Evolutionary conservation across 1,140 invertebrate genomes (phyloP).

Genomic region (Akabosia matsudoensis): DNA sequence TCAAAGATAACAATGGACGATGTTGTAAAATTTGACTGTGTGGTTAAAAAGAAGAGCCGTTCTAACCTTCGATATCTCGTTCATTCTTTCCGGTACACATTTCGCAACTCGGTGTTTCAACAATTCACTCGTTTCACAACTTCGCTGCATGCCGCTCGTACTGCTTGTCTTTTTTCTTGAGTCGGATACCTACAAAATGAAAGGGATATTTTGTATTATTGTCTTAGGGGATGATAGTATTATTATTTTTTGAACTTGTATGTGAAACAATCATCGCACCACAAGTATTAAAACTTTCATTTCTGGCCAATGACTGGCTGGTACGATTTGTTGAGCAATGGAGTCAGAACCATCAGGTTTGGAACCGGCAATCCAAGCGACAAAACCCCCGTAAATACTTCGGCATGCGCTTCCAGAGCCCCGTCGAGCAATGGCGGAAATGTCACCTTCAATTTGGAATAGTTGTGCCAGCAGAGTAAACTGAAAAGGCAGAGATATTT

Average conservation of each 20-base stretch:
- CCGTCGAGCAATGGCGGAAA: conserved; percentile 76
- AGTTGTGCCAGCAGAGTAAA: conserved; percentile 71
- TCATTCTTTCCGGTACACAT: conserved; percentile 68
- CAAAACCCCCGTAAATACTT: conserved; percentile 91
- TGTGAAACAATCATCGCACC: no score
- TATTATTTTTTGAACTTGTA: no score
- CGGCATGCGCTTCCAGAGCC: conserved; percentile 94
- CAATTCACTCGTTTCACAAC: conserved; percentile 77
- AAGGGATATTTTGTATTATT: neutral
- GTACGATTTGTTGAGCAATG: conserved; percentile 69
- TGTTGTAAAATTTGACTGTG: no score
- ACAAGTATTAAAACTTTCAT: conserved; percentile 87
- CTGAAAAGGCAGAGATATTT: conserved; percentile 55
- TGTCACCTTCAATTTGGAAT: conserved; percentile 72
- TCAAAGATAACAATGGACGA: no score
- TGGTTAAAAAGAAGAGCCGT: no score
- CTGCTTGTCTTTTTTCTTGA: conserved; percentile 81
- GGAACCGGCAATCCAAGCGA: conserved; percentile 78
- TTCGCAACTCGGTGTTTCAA: conserved; percentile 69
- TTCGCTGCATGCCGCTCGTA: conserved; percentile 84
- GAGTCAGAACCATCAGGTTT: conserved; percentile 74
- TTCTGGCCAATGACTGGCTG: conserved; percentile 81
- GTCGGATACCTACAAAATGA: conserved; percentile 66
- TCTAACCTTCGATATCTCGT: conserved; percentile 62
- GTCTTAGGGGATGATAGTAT: neutral